Conservation (phyloP, 1,140 invertebrate genomes). For the Leucophenga varia region DNA sequence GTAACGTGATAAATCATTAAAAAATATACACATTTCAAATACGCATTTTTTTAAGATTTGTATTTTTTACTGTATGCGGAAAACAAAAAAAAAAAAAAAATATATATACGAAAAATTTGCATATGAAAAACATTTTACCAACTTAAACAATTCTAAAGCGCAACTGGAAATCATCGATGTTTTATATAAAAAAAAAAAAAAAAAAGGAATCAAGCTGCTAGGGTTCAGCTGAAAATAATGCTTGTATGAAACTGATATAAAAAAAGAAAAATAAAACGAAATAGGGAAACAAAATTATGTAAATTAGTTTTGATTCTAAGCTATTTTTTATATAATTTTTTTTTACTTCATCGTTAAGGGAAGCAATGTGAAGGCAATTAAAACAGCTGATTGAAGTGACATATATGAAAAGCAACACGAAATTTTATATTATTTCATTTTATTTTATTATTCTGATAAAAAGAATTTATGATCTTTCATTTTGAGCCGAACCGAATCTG, state of each 20-base stretch:
- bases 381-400: no score
- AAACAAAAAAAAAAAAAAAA: no score
- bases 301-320: conserved; percentile 1
- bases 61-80: background rate
- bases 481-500: no score
- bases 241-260: background rate
- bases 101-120: conserved; percentile 6
- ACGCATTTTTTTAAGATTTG: background rate
- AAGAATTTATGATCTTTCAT: no score
- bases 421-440: no score
- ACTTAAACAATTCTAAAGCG: conserved; percentile 1
- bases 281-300: conserved; percentile 7
- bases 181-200: no score
- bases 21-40: conserved; percentile 1
- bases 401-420: no score
- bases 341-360: no score
- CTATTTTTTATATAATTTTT: no score
- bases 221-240: background rate
- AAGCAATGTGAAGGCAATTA: no score
- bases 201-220: no score
- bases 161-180: background rate
- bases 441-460: no score
- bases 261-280: conserved; percentile 1
- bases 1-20: conserved; percentile 4
- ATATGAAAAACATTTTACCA: conserved; percentile 8